phyloP scores from a whole-genome alignment of 2,113 vertebrate genomes.

The Chiloscyllium plagiosum region DNA sequence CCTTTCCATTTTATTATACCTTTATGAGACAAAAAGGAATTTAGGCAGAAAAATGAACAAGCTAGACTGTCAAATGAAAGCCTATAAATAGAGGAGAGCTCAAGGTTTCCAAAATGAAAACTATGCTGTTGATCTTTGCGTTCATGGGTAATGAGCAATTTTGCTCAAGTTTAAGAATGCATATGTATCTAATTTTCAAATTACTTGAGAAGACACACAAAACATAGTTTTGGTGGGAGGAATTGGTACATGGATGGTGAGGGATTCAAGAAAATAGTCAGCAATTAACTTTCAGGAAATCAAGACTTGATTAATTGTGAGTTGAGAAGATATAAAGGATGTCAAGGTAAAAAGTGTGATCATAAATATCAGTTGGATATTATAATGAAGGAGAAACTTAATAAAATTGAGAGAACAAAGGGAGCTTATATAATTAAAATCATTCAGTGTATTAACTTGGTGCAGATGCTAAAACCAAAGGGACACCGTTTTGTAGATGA shows the following conservation, averaged over 20 bases:
- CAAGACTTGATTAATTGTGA: not conserved
- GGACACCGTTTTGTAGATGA: not conserved
- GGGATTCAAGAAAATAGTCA: not conserved
- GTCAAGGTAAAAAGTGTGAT: not conserved
- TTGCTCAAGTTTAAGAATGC: not conserved
- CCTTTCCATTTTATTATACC: not conserved
- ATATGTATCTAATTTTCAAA: not conserved
- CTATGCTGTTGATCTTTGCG: not conserved
- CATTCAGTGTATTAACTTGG: not conserved
- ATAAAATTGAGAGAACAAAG: not conserved
- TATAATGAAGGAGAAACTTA: not conserved
- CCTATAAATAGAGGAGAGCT: not conserved
- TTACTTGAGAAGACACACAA: not conserved
- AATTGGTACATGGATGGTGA: not conserved
- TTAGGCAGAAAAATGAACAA: not conserved
- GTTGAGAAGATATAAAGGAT: not conserved
- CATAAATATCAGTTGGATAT: not conserved
- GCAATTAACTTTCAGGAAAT: not conserved
- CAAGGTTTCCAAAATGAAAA: not conserved
- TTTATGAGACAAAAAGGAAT: not conserved
- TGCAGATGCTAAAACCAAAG: not conserved
- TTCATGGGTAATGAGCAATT: too few species aligned
- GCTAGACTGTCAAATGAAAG: not conserved
- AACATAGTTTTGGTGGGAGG: not conserved
- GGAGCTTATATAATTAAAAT: not conserved